These are phyloP conservation scores for Oncorhynchus tshawytscha DNA, from an alignment of 2,113 vertebrate genomes.

Conservation along the genomic window DNA sequence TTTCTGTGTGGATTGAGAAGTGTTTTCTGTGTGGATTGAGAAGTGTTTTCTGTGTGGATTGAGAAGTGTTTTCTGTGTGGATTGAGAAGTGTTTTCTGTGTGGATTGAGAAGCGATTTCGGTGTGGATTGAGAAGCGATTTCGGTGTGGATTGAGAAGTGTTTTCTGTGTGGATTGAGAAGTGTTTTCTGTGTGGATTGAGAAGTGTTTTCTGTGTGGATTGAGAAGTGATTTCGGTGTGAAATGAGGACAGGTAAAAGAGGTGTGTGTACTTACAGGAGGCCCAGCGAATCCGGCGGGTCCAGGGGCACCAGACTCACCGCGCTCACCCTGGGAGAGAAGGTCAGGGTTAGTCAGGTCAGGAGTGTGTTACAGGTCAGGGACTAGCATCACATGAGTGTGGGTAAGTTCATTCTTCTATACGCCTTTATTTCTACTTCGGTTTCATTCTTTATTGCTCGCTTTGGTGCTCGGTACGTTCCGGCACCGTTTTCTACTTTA, in stretches of 20 bases:
- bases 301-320: conserved; percentile 90
- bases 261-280: conserved; percentile 82
- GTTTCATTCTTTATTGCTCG: no score
- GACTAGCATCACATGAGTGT: neutral
- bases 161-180: neutral
- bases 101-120: no score
- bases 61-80: neutral
- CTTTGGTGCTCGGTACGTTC: no score
- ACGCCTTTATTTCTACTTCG: no score
- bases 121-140: neutral
- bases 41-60: neutral
- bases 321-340: conserved; percentile 85
- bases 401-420: no score
- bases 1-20: neutral
- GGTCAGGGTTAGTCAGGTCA: neutral
- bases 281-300: conserved; percentile 97
- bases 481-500: no score
- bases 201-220: neutral
- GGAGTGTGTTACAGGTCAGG: neutral
- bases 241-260: neutral
- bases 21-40: neutral
- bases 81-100: neutral
- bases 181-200: neutral
- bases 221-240: neutral
- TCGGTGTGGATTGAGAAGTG: neutral